Evolutionary conservation across 2,797 vertebrate species (phyloP).

Genomic region (Amniataba percoides): DNA sequence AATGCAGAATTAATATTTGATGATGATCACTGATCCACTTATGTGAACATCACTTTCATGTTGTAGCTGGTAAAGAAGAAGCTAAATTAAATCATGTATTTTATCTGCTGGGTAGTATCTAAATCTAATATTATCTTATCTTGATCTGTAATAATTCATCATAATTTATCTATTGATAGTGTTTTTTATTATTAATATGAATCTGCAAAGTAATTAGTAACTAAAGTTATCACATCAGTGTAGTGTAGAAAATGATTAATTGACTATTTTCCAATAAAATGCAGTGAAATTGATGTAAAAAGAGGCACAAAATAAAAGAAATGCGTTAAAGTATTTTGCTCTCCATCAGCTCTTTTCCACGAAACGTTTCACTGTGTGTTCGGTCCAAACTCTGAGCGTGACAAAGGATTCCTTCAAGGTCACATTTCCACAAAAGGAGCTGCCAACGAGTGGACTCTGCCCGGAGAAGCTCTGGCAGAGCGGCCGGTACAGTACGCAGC

Average conservation of each 20-base stretch:
- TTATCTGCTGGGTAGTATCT: no score
- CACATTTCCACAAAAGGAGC: conserved; percentile 30
- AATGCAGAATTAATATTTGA: not conserved
- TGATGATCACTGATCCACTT: no score
- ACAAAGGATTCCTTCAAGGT: conserved; percentile 53
- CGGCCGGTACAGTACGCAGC: not conserved
- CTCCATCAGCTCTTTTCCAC: not conserved
- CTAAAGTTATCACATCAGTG: not conserved
- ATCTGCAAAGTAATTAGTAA: not conserved
- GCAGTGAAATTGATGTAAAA: no score
- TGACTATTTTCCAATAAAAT: not conserved
- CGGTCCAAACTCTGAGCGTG: conserved; percentile 10
- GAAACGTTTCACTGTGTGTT: not conserved
- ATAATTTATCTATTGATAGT: not conserved
- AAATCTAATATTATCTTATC: no score
- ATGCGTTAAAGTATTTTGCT: not conserved
- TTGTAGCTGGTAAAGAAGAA: no score
- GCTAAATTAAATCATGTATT: no score
- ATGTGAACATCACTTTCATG: no score
- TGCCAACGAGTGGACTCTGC: conserved; percentile 29
- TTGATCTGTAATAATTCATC: no score
- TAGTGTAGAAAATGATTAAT: no score
- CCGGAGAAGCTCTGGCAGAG: conserved; percentile 39
- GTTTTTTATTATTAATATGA: not conserved
- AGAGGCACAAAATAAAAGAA: not conserved